These are phyloP conservation scores for Pseudococcus viburni DNA, from an alignment of 2,888 invertebrate genomes.

Conservation along the genomic window DNA sequence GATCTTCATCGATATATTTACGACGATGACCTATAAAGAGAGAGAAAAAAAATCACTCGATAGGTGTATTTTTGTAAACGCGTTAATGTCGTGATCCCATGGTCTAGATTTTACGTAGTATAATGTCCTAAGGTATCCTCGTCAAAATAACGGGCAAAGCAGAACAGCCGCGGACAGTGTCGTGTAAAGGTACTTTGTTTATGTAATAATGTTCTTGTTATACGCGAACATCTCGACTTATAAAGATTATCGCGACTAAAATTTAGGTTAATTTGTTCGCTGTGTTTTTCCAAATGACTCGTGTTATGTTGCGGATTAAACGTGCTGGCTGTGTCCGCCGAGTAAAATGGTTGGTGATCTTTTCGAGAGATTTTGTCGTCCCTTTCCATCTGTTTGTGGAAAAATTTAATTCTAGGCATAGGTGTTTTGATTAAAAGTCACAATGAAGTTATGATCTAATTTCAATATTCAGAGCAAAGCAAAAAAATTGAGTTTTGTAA, in stretches of 20 bases:
- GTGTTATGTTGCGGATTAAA: no score
- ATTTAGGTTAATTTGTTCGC: not conserved
- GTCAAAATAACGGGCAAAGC: not conserved
- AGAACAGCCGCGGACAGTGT: not conserved
- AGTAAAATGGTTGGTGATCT: no score
- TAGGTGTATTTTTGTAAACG: constrained; percentile 15
- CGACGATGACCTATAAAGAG: not conserved
- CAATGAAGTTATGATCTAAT: no score
- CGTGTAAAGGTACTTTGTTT: not conserved
- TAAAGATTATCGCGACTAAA: not conserved
- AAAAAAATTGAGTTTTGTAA: no score
- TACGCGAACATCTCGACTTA: not conserved
- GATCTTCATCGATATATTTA: constrained; percentile 34
- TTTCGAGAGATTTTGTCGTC: no score
- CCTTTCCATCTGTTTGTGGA: no score
- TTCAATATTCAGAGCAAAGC: no score
- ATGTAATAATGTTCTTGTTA: not conserved
- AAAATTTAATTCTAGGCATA: no score
- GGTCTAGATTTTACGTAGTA: not conserved
- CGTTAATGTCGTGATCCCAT: constrained; percentile 34
- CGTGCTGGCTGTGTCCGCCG: no score
- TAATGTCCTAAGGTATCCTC: not conserved
- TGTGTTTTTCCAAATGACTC: not conserved
- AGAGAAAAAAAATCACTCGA: not conserved
- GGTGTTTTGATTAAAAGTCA: no score